Evolutionary conservation across 2,113 vertebrate genomes (phyloP).

Genomic region (Poeciliopsis prolifica): DNA sequence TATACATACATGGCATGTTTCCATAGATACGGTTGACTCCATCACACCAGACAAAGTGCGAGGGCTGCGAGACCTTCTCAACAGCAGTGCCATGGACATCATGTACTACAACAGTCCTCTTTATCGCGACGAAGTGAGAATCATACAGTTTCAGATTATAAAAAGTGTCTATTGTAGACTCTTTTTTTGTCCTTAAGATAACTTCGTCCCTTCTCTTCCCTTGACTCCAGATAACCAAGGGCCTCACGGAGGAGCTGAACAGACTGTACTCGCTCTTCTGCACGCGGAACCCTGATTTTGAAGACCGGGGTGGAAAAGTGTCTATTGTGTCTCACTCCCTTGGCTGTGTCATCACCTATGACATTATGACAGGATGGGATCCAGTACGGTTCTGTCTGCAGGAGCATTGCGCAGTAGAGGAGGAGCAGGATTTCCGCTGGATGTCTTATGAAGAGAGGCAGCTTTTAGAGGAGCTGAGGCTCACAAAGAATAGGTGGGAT

Average conservation of each 20-base stretch:
- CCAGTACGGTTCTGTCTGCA: constrained; percentile 91
- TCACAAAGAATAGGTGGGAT: constrained; percentile 86
- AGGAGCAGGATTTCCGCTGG: constrained; percentile 84
- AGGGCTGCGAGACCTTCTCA: constrained; percentile 93
- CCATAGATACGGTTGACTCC: constrained; percentile 93
- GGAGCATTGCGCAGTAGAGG: constrained; percentile 87
- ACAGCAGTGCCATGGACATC: constrained; percentile 99
- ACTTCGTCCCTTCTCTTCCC: neutral
- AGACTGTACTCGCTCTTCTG: constrained; percentile 95
- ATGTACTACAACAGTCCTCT: constrained; percentile 99
- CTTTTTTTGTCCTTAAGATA: neutral
- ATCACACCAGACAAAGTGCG: constrained; percentile 99
- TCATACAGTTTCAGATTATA: neutral
- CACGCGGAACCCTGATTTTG: constrained; percentile 95
- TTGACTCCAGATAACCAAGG: constrained; percentile 89
- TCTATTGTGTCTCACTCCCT: constrained; percentile 97
- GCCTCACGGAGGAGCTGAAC: constrained; percentile 95
- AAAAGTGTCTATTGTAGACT: neutral
- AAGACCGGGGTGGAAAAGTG: constrained; percentile 92
- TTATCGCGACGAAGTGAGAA: constrained; percentile 91
- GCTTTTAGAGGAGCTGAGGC: constrained; percentile 87
- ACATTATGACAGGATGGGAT: constrained; percentile 99
- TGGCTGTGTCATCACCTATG: constrained; percentile 97
- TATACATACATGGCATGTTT: constrained; percentile 13
- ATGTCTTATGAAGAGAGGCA: constrained; percentile 87